Base-by-base conservation (phyloP, 2,113 vertebrate species). In the Pungitius pungitius region DNA sequence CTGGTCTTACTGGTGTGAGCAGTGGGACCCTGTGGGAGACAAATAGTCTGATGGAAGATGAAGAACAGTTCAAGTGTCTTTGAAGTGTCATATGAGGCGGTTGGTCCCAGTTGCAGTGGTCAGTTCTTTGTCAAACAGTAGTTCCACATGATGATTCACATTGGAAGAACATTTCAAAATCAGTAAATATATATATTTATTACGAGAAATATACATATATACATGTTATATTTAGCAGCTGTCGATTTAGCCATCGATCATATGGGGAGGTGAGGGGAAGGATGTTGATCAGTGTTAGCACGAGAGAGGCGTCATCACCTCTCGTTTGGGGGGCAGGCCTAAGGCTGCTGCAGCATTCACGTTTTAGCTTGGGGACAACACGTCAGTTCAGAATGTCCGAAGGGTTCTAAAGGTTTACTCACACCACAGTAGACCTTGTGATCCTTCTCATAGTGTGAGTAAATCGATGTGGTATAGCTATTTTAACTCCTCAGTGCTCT, bases 81-180 rank as follows among this genome's bases (percentile, higher is more conserved):
- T 80, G 69, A 75, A 24, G 49, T 20, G 33, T 80, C 69, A 72
- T 39, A 52, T 47, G 0, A 71, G 62, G 10, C 65, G 2, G 55
- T 70, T 83, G 80, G 73, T 57, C 63, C 42, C 78, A 70, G 69
- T 33, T 47, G 52, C 37, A 57, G 69, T 27, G 8, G 57, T 70
- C 61, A 78, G 81, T 84, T 45, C 56, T 43, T 78, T 84, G 67
- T 78, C 84, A 88, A 84, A 85, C 14, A 80, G 79, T 64, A 65
- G 18, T 6, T 77, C 18, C 33, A 47, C 18, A 42, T 17, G 6
- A 62, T 42, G 5, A 8, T 27, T 35, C 2, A 14, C 0, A 59
- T 13, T 65, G 24, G 20, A 51, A 43, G 22, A 12, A 12, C 1
- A 59, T n/a, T 12, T 45, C 40, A 7, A 33, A 35, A 35, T 35